phyloP scores from a whole-genome alignment of 2,888 invertebrate genomes.

The Andrena fulva region DNA sequence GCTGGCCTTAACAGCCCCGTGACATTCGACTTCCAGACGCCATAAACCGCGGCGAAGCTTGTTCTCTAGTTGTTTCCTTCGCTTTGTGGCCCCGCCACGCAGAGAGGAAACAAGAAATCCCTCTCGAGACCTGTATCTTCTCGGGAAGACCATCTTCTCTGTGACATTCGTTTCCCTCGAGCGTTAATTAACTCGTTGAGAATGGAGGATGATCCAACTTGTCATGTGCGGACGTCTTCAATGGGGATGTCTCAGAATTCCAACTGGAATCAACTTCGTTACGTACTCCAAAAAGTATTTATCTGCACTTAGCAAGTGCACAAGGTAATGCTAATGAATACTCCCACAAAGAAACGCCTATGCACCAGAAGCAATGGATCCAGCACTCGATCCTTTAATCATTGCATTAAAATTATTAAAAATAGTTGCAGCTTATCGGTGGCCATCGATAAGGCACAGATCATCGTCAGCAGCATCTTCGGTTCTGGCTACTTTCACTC shows the following conservation, averaged over 20 bases:
- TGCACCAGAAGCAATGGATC: no score
- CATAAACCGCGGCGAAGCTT: slow-evolving; percentile 52
- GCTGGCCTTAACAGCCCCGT: slow-evolving; percentile 51
- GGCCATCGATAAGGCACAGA: background rate
- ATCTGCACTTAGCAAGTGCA: no score
- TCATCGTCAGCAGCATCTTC: background rate
- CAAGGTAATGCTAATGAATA: no score
- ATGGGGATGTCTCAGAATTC: no score
- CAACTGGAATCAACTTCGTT: no score
- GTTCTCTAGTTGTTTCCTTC: slow-evolving; percentile 47
- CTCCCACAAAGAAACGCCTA: no score
- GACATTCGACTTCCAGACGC: slow-evolving; percentile 63
- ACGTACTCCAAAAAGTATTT: no score
- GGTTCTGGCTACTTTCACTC: background rate
- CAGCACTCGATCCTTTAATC: no score
- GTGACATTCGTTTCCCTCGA: background rate
- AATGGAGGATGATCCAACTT: background rate
- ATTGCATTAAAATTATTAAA: no score
- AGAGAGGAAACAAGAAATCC: slow-evolving; percentile 26
- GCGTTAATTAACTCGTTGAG: slow-evolving; percentile 36
- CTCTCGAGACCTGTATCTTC: slow-evolving; percentile 6
- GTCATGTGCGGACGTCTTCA: no score
- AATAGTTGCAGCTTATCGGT: background rate
- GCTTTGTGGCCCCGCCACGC: slow-evolving; percentile 33
- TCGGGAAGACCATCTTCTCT: background rate